A percentile compares a stretch with the other conserved stretches of the same genome.
These are phyloP conservation scores for Chromoteleia sp. DNA, from an alignment of 2,888 invertebrate species.

Conservation along the genomic window DNA sequence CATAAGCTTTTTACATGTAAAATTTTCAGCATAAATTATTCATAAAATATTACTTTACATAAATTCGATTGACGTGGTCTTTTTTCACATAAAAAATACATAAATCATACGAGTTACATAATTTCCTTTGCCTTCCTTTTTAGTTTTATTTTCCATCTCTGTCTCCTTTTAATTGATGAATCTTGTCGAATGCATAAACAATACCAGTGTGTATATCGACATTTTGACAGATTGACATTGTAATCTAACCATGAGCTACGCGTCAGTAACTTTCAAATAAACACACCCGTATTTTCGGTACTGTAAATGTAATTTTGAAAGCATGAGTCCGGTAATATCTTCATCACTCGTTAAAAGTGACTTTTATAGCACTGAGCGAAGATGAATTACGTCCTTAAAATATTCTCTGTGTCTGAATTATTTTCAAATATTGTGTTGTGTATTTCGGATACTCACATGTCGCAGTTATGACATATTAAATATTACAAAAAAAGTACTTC, in stretches of 20 bases:
- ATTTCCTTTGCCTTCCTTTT: too few relatives aligned
- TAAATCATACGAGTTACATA: too few relatives aligned
- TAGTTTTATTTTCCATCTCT: too few relatives aligned
- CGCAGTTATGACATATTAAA: conserved; percentile 9
- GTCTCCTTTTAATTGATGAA: not conserved
- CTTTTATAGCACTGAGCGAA: conserved; percentile 28
- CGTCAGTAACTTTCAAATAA: conserved; percentile 15
- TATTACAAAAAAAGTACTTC: conserved; percentile 3
- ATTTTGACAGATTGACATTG: conserved; percentile 30
- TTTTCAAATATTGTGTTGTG: conserved; percentile 8
- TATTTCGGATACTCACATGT: conserved; percentile 8
- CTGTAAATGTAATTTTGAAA: conserved; percentile 23
- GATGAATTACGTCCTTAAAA: conserved; percentile 31
- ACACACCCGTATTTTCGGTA: conserved; percentile 18
- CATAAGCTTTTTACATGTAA: too few relatives aligned
- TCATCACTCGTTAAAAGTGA: conserved; percentile 29
- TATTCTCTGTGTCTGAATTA: conserved; percentile 17
- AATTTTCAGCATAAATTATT: too few relatives aligned
- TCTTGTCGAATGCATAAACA: not conserved
- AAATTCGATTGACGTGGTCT: too few relatives aligned
- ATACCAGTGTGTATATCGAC: not conserved
- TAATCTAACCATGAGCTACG: conserved; percentile 3
- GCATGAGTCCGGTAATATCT: conserved; percentile 21
- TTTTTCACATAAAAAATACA: too few relatives aligned
- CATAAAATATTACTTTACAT: too few relatives aligned